Evolutionary conservation across 2,113 vertebrate species (phyloP), one percentile per base, ranked within the genome.

Genomic region (Aleadryas rufinucha): DNA sequence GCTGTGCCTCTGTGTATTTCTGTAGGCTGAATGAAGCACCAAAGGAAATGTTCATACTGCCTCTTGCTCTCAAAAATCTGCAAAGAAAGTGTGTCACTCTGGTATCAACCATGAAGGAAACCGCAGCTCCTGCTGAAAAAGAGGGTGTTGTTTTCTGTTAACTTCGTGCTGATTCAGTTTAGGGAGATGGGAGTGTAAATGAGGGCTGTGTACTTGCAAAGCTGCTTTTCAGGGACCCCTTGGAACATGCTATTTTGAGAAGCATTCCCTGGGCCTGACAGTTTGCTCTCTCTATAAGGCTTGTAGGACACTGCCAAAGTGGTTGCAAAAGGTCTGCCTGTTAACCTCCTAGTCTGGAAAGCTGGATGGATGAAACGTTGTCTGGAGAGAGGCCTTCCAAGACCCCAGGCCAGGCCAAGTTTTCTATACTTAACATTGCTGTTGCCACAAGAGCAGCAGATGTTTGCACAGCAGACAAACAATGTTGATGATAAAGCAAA

Each of bases 401-500:
- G 80, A 60, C 65, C 76, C 45, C 60, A 64, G 86, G 42, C 74
- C 66, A 79, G 44, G 84, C 84, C 78, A 89, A 53, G 35, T 77
- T 95, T 93, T 92, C 75, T 84, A 31, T 82, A 15, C 60, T 86
- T 75, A 37, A 45, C 47, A 57, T 88, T 39, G 44, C 75, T 72
- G 47, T 84, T 95, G 66, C 79, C 42, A 21, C 91, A 95, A 96
- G 89, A 95, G 42, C 77, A 78, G 86, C 86, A 94, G 91, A 96
- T 95, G 79, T 95, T 96, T 97, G 83, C 37, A 47, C 42, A 89
- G 80, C 89, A 90, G 89, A 95, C 84, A 94, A 95, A 95, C 86
- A 96, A 49, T 28, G 1, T 17, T 72, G 86, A 93, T 92, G 88
- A 93, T 84, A 91, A 93, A 97, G 89, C 91, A 93, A 77, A 95